Evolutionary conservation across 2,888 invertebrate species (phyloP).

Genomic region (Euplexia lucipara): DNA sequence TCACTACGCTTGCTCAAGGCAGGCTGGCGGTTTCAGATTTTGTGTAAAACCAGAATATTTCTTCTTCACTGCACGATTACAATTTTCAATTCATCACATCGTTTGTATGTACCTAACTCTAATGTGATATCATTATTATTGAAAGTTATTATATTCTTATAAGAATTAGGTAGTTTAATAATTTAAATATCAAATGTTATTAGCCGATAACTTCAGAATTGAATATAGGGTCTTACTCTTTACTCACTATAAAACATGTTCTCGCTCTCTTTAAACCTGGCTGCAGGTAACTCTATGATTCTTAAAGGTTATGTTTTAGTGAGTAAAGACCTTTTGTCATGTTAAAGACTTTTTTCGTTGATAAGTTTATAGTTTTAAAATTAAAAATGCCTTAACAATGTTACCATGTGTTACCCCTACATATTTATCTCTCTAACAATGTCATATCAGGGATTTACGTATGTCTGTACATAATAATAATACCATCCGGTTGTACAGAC

Average conservation of each 20-base stretch:
- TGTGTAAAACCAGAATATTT: constrained; percentile 1
- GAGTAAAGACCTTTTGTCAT: constrained; percentile 19
- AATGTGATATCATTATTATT: constrained; percentile 65
- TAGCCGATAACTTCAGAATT: constrained; percentile 52
- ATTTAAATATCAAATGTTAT: constrained; percentile 52
- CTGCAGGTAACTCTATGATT: constrained; percentile 10
- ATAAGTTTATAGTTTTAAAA: constrained; percentile 26
- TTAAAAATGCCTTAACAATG: constrained; percentile 53
- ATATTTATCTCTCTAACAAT: constrained; percentile 30
- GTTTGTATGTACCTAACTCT: constrained; percentile 58
- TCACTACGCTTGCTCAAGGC: too few species aligned
- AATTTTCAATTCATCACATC: constrained; percentile 57
- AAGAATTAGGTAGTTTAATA: constrained; percentile 43
- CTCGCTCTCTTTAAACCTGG: constrained; percentile 44
- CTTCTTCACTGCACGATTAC: constrained; percentile 3
- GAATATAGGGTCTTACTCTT: constrained; percentile 19
- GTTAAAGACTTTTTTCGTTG: constrained; percentile 22
- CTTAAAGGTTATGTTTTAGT: constrained; percentile 16
- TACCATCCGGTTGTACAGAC: too few species aligned
- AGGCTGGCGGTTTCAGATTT: too few species aligned
- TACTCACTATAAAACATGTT: constrained; percentile 10
- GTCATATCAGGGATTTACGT: constrained; percentile 27
- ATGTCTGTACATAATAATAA: background rate
- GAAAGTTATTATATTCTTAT: constrained; percentile 48
- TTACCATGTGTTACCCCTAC: constrained; percentile 61